A percentile compares a stretch with the other conserved stretches of the same genome.
Evolutionary conservation across 2,797 vertebrate genomes (phyloP).

Genomic region (Sebastes minor): DNA sequence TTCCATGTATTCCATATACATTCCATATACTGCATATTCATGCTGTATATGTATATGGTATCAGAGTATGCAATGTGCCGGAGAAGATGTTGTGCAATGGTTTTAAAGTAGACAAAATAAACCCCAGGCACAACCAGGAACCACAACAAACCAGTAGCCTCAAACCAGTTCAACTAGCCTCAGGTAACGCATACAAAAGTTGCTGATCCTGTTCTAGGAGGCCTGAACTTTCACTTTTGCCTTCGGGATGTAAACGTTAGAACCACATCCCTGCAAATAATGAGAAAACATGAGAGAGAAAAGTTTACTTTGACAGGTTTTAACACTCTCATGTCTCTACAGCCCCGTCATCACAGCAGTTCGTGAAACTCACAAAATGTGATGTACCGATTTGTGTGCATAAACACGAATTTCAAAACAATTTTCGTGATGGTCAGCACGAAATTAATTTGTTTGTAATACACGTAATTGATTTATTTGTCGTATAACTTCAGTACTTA

Average conservation of each 20-base stretch:
- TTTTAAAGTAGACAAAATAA: not conserved
- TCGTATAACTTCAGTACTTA: too few species aligned
- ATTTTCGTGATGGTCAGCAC: too few species aligned
- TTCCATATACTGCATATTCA: too few species aligned
- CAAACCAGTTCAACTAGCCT: not conserved
- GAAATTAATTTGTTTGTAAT: too few species aligned
- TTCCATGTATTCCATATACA: too few species aligned
- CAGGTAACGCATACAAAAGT: not conserved
- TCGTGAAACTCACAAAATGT: too few species aligned
- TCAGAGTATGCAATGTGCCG: not conserved
- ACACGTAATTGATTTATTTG: too few species aligned
- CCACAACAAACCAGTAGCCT: not conserved
- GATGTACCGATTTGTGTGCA: too few species aligned
- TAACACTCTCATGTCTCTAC: too few species aligned
- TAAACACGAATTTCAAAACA: too few species aligned
- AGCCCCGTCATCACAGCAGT: too few species aligned
- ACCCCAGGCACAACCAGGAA: not conserved
- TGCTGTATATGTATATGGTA: too few species aligned
- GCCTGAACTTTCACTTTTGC: not conserved
- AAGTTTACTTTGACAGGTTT: not conserved
- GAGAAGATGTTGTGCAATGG: not conserved
- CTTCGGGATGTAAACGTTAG: not conserved
- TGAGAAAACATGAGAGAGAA: not conserved
- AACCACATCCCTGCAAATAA: not conserved
- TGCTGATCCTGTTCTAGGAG: not conserved